phyloP scores from a whole-genome alignment of 2,797 vertebrate species.

The Eleutherodactylus coqui region DNA sequence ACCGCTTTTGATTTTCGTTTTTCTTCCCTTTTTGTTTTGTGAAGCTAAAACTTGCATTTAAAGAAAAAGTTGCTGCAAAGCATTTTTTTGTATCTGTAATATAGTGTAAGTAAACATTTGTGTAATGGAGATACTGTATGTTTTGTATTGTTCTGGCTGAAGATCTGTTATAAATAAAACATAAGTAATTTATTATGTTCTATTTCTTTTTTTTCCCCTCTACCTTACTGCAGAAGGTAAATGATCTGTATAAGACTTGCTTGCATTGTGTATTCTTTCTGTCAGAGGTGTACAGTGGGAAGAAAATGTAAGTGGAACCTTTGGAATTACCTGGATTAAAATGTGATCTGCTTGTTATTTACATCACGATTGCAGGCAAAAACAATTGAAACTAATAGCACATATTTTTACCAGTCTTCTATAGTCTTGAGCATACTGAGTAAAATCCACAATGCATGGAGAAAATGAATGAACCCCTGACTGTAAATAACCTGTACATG shows the following conservation, averaged over 20 bases:
- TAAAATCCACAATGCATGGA: too few relatives aligned
- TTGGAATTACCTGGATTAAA: too few relatives aligned
- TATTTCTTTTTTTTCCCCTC: not conserved
- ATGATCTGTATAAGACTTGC: not conserved
- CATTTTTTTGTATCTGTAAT: constrained; percentile 87
- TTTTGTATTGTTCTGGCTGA: constrained; percentile 92
- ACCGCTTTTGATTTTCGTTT: constrained; percentile 33
- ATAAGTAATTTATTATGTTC: constrained; percentile 77
- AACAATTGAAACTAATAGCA: too few relatives aligned
- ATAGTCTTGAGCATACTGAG: too few relatives aligned
- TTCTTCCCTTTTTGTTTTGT: constrained; percentile 66
- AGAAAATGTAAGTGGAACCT: too few relatives aligned
- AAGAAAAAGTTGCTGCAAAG: constrained; percentile 76
- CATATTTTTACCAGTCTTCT: too few relatives aligned
- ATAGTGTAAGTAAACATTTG: constrained; percentile 88
- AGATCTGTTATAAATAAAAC: constrained; percentile 89
- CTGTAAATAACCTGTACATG: too few relatives aligned
- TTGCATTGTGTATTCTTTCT: too few relatives aligned
- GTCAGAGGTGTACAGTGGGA: too few relatives aligned
- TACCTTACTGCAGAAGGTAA: not conserved
- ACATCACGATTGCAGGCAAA: too few relatives aligned
- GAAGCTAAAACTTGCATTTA: constrained; percentile 81
- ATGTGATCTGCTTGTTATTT: too few relatives aligned
- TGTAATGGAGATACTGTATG: constrained; percentile 88
- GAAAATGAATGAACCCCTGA: too few relatives aligned